A percentile compares a stretch with the other conserved stretches of the same genome.
Evolutionary conservation across 2,797 vertebrate genomes (phyloP).

Genomic region (Cyclopterus lumpus): DNA sequence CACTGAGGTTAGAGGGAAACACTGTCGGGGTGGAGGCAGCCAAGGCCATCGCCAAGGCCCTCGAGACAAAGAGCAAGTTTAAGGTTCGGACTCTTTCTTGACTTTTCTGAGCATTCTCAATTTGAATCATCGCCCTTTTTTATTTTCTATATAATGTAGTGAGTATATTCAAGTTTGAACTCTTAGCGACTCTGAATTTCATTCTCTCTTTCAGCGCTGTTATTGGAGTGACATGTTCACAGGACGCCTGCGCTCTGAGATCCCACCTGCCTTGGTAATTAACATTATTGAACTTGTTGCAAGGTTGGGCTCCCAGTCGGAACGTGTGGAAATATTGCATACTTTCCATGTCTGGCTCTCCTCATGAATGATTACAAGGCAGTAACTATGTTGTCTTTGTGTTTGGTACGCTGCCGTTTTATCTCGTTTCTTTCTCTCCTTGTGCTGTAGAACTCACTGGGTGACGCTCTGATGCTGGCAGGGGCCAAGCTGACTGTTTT

Average conservation of each 20-base stretch:
- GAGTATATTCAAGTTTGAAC: not conserved
- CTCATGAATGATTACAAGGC: not conserved
- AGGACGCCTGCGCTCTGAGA: slow-evolving; percentile 94
- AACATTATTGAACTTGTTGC: not conserved
- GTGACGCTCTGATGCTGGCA: slow-evolving; percentile 90
- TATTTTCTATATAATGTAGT: not conserved
- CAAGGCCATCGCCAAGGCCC: slow-evolving; percentile 92
- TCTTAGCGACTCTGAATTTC: not conserved
- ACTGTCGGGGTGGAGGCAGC: slow-evolving; percentile 95
- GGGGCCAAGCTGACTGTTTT: slow-evolving; percentile 92
- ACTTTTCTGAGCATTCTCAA: not conserved
- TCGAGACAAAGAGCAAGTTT: slow-evolving; percentile 91
- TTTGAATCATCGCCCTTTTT: not conserved
- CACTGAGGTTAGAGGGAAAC: slow-evolving; percentile 95
- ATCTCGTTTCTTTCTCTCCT: slow-evolving; percentile 3
- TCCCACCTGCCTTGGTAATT: slow-evolving; percentile 93
- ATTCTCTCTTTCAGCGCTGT: slow-evolving; percentile 85
- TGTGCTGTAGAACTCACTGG: slow-evolving; percentile 87
- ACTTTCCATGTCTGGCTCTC: not conserved
- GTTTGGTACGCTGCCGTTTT: not conserved
- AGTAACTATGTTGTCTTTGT: not conserved
- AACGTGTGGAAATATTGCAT: not conserved
- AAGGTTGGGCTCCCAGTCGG: not conserved
- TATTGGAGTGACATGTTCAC: slow-evolving; percentile 99
- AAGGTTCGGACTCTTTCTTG: slow-evolving; percentile 83